These are phyloP conservation scores for Ptilonorhynchus violaceus DNA, from an alignment of 2,113 vertebrate genomes.

Conservation along the genomic window DNA sequence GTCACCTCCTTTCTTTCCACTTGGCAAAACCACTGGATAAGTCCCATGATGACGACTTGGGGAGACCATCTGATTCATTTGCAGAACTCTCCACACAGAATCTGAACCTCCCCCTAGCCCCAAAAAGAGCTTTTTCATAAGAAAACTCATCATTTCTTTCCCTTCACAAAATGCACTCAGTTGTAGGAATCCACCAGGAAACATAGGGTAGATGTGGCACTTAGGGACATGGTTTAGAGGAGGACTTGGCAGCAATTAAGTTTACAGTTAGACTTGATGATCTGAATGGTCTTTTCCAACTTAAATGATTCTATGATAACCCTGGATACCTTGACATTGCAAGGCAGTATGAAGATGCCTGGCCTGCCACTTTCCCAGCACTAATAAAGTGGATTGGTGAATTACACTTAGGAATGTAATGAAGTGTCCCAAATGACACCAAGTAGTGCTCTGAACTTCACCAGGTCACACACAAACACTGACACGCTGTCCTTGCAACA, in stretches of 20 bases:
- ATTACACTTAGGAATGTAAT: not conserved
- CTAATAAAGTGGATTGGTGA: not conserved
- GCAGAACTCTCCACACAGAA: not conserved
- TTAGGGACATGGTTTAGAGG: not conserved
- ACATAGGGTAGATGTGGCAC: not conserved
- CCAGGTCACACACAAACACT: not conserved
- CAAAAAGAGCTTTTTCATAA: not conserved
- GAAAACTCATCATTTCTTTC: not conserved
- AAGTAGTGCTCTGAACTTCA: not conserved
- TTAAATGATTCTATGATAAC: not conserved
- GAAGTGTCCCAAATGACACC: not conserved
- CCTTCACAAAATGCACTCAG: not conserved
- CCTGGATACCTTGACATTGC: not conserved
- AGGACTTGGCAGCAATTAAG: not conserved
- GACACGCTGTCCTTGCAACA: not conserved
- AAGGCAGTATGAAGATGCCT: not conserved
- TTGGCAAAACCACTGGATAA: not conserved
- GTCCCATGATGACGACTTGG: not conserved
- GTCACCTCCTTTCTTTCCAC: not conserved
- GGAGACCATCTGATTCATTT: not conserved
- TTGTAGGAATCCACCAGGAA: not conserved
- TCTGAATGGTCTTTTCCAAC: not conserved
- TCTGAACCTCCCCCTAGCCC: not conserved
- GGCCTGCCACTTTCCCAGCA: not conserved
- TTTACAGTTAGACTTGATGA: not conserved